phyloP scores from a whole-genome alignment of 1,140 invertebrate species.

The Meloidogyne exigua region DNA sequence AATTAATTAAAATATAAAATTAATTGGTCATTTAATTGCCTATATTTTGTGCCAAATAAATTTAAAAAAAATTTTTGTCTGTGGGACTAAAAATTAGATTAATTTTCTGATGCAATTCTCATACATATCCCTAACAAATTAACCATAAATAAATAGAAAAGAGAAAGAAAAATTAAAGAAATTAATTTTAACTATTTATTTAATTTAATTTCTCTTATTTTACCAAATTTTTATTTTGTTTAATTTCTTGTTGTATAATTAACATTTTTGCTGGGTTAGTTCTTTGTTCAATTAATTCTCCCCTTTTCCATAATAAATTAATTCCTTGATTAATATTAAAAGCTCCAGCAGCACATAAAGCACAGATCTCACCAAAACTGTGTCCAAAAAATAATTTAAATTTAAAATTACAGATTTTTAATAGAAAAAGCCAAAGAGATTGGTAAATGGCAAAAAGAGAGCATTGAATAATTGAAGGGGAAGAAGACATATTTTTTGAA shows the following conservation, averaged over 20 bases:
- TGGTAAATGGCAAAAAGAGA: background rate
- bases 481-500: background rate
- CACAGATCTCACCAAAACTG: background rate
- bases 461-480: background rate
- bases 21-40: no score
- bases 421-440: background rate
- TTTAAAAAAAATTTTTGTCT: background rate
- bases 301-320: slow-evolving; percentile 8
- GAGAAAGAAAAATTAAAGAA: no score
- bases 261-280: background rate
- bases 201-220: no score
- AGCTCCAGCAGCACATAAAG: background rate
- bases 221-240: background rate
- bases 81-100: no score
- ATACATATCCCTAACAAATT: no score
- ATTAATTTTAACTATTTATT: no score
- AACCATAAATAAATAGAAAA: no score
- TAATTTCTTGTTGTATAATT: background rate
- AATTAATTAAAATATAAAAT: no score
- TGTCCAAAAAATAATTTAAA: slow-evolving; percentile 3
- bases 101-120: no score
- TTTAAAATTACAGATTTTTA: background rate
- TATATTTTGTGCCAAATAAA: no score
- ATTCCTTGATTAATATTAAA: background rate
- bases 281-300: background rate